Evolutionary conservation across 2,113 vertebrate species (phyloP), one percentile per base, ranked within the genome.

Genomic region (Willisornis vidua): DNA sequence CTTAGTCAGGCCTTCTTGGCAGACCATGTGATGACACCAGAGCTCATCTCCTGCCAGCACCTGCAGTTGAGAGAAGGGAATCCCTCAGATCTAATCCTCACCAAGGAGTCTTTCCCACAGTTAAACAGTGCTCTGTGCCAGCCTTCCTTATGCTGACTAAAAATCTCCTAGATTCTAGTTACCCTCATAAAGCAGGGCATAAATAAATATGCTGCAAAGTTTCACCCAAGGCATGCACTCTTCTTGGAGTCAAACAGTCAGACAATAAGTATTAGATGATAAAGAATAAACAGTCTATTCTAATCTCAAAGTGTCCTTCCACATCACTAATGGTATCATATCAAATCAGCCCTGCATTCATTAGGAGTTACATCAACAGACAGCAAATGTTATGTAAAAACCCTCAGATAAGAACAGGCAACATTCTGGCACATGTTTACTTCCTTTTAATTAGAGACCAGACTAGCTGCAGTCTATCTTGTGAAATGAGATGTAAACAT

Each of bases 391-490:
- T 79, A 80, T 4, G 77, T 41, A 86, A 94, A 90, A 96, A 51
- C 26, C 51, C 63, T 41, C 28, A 57, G 51, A 73, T 85, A 90
- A 93, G 74, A 81, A 55, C 58, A 63, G 59, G 29, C 46, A 85
- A 59, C 62, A 41, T 88, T 57, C 49, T 68, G 49, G 24, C 31
- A 48, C 22, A 16, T 81, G 65, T 91, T 96, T 94, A 76, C 82
- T 59, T 72, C 35, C 61, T 88, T 85, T 88, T 90, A 95, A 96
- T 95, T 96, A 96, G 79, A 9, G n/a, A 84, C 62, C 89, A 86
- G 81, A 58, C 28, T 23, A 86, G 71, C 51, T 77, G 52, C 61
- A 74, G 67, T 54, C 67, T 66, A 51, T 54, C 74, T 93, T 5
- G 1, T 51, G 35, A 91, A 91, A 94, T n/a, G 54, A 94, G 72